A percentile compares a stretch with the other conserved stretches of the same genome.
Evolutionary conservation across 2,797 vertebrate species (phyloP).

Genomic region (Hyperoplus lanceolatus): DNA sequence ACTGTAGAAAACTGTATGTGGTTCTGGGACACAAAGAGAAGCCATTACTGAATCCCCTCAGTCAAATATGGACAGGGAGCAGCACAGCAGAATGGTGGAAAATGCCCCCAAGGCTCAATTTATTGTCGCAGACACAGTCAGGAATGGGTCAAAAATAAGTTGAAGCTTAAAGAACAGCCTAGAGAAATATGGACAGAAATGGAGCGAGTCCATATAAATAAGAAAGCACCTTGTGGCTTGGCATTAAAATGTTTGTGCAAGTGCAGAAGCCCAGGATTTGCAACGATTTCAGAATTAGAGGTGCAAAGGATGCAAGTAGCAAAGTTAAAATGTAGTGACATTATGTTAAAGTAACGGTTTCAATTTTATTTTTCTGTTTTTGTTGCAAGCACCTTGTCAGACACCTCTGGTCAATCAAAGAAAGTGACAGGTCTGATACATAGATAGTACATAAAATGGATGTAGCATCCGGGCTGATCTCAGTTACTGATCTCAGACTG

Average conservation of each 20-base stretch:
- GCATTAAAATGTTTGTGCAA: conserved; percentile 34
- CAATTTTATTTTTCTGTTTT: neutral
- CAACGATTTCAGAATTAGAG: conserved; percentile 5
- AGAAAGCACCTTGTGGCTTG: conserved; percentile 37
- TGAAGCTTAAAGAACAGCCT: conserved; percentile 36
- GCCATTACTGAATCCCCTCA: conserved; percentile 67
- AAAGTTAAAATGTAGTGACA: conserved; percentile 15
- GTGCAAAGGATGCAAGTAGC: neutral
- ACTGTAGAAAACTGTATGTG: conserved; percentile 64
- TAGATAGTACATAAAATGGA: too few species aligned
- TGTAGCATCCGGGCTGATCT: too few species aligned
- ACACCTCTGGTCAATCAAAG: conserved; percentile 12
- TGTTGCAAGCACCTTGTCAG: neutral
- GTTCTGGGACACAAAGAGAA: conserved; percentile 64
- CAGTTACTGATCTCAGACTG: too few species aligned
- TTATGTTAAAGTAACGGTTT: neutral
- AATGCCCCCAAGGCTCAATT: conserved; percentile 59
- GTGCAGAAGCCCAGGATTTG: conserved; percentile 22
- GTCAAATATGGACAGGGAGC: conserved; percentile 69
- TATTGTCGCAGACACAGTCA: conserved; percentile 54
- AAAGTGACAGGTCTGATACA: neutral
- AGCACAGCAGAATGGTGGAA: conserved; percentile 50
- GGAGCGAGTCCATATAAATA: conserved; percentile 14
- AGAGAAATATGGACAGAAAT: conserved; percentile 22
- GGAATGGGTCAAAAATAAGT: conserved; percentile 53